These are phyloP conservation scores for Griposia aprilina DNA, from an alignment of 2,888 invertebrate species.

Conservation along the genomic window DNA sequence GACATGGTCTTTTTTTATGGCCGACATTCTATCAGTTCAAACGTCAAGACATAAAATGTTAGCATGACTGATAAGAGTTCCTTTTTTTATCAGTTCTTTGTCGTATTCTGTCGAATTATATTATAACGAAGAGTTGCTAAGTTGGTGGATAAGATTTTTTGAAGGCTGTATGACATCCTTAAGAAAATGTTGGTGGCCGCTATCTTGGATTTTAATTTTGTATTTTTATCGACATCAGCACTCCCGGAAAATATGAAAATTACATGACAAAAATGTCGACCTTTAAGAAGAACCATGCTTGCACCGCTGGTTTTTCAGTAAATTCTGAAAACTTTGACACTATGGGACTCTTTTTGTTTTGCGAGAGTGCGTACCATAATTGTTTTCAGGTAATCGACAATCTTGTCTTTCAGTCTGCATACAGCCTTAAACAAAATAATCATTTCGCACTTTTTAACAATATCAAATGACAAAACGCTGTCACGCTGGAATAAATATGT, in stretches of 20 bases:
- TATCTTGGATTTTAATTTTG: background rate
- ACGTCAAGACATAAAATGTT: background rate
- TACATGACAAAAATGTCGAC: background rate
- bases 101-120: background rate
- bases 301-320: background rate
- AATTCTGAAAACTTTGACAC: background rate
- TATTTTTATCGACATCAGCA: background rate
- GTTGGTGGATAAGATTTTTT: too few species aligned
- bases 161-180: background rate
- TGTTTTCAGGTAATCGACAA: background rate
- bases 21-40: background rate
- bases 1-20: too few species aligned
- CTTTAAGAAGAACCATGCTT: too few species aligned
- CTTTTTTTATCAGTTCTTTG: background rate
- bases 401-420: background rate
- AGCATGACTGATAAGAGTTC: background rate
- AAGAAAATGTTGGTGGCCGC: background rate
- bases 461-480: conserved; percentile 55
- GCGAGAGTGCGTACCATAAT: background rate
- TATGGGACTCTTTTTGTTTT: background rate
- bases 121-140: background rate
- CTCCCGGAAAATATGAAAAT: too few species aligned
- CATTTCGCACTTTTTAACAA: conserved; percentile 24
- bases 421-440: background rate
- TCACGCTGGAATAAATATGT: conserved; percentile 65